These are phyloP conservation scores for Lottia scabra DNA, from an alignment of 2,888 invertebrate genomes.

Conservation along the genomic window DNA sequence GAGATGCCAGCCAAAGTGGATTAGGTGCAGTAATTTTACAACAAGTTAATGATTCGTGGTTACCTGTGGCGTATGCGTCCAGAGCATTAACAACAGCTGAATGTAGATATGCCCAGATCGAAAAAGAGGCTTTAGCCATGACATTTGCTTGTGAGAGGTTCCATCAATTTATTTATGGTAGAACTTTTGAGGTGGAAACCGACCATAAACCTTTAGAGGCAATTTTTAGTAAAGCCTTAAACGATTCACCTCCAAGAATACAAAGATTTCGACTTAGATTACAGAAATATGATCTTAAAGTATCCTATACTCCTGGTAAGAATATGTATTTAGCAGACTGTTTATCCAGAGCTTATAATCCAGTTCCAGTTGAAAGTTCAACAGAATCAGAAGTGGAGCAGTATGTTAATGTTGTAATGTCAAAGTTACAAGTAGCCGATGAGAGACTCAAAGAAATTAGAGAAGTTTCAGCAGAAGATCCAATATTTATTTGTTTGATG, in stretches of 20 bases:
- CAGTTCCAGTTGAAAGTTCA: too few species aligned
- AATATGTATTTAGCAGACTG: constrained; percentile 20
- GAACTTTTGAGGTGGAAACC: constrained; percentile 6
- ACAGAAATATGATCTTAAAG: constrained; percentile 18
- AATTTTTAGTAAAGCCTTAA: constrained; percentile 14
- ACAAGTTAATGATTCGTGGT: constrained; percentile 3
- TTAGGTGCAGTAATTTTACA: constrained; percentile 22
- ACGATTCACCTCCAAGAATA: constrained; percentile 19
- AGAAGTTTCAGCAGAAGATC: too few species aligned
- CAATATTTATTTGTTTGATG: too few species aligned
- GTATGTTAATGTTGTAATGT: too few species aligned
- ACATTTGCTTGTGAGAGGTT: constrained; percentile 22
- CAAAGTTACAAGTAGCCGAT: too few species aligned
- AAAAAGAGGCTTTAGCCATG: constrained; percentile 18
- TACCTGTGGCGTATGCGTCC: constrained; percentile 26
- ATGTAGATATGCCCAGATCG: constrained; percentile 19
- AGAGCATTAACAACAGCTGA: constrained; percentile 18
- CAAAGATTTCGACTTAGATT: constrained; percentile 21
- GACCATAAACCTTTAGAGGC: constrained; percentile 24
- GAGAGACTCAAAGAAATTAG: too few species aligned
- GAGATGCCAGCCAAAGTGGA: constrained; percentile 15
- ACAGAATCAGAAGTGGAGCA: too few species aligned
- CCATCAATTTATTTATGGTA: constrained; percentile 20
- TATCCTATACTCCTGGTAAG: constrained; percentile 19
- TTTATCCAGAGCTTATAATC: background rate